phyloP scores from a whole-genome alignment of 92 coral and sea anemone species.

The Paragorgia papillata region DNA sequence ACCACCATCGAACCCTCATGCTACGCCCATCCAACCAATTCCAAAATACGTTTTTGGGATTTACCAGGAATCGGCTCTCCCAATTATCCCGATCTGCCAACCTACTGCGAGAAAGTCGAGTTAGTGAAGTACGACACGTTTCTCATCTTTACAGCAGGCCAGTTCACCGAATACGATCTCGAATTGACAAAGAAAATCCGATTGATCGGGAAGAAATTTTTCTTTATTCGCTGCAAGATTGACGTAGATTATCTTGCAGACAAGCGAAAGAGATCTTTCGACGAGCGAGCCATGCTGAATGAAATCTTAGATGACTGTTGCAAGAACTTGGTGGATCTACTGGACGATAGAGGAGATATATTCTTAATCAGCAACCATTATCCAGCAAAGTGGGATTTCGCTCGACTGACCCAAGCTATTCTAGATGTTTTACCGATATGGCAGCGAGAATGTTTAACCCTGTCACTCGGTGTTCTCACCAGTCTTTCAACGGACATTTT shows the following conservation, averaged over 20 bases:
- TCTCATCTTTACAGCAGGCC: slow-evolving; percentile 33
- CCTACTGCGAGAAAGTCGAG: slow-evolving; percentile 24
- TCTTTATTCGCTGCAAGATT: slow-evolving; percentile 24
- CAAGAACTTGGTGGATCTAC: background rate
- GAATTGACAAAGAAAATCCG: slow-evolving; percentile 29
- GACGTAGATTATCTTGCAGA: slow-evolving; percentile 9
- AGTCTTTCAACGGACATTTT: too few species aligned
- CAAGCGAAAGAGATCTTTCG: slow-evolving; percentile 16
- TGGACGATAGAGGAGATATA: background rate
- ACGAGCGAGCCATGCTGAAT: slow-evolving; percentile 18
- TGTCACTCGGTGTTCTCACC: too few species aligned
- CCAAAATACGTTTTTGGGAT: slow-evolving; percentile 41
- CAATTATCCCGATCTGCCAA: slow-evolving; percentile 1
- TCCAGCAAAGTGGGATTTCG: slow-evolving; percentile 44
- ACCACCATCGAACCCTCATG: slow-evolving; percentile 16
- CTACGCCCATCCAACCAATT: slow-evolving; percentile 35
- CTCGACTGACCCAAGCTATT: slow-evolving; percentile 16
- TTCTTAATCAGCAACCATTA: slow-evolving; percentile 39
- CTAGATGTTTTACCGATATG: too few species aligned
- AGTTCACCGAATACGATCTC: slow-evolving; percentile 33
- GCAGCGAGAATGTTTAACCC: too few species aligned
- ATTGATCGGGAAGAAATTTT: slow-evolving; percentile 7
- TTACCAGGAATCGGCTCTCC: slow-evolving; percentile 50
- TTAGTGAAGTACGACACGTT: slow-evolving; percentile 30
- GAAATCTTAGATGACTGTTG: background rate